Evolutionary conservation across 1,140 invertebrate genomes (phyloP), one percentile per base, ranked within the genome.

Genomic region (Arctopsyche grandis): DNA sequence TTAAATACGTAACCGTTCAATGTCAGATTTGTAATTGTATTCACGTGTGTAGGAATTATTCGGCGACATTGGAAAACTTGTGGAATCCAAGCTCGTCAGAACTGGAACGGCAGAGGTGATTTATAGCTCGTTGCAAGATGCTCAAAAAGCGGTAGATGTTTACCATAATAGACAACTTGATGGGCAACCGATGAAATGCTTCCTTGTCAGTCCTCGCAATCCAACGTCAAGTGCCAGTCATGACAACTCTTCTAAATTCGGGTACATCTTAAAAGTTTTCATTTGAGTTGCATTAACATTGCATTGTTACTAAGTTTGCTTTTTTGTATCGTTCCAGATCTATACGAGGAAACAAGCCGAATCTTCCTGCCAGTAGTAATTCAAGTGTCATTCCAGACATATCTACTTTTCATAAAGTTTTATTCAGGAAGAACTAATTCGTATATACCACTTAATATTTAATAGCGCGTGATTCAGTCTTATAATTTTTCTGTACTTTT

Each of bases 161-260:
- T 98, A 98, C 87, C 95, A 98, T 85, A 97, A 97, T 85, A 88
- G 96, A 69, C 95, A 97, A 84, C 89, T 97, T 21, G 95, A 97
- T 89, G 94, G 94, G 0, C 92, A 93, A 84, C 93, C 94, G 3
- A 95, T 95, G 94, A 94, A 94, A 84, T 94, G 93, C 86, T 88
- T 93, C 22, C 86, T 94, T 46, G 93, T 94, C n/a, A 93, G 93
- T 89, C 91, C 92, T 63, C 86, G 92, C 83, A 90, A 91, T 24
- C 89, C 91, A n/a, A 38, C 73, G 16, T 9, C 77, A 0, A 38
- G 24, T 70, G 9, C 26, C 7, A n/a, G 26, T 22, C 80, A 69
- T 1, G 9, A 63, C 38, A 63, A 52, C 14, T n/a, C 69, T 21
- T 82, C 79, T 9, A 80, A 79, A 78, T 70, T 78, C 43, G 77